Percentiles rank a stretch among this genome's conserved stretches.
Conservation (phyloP, 2,888 invertebrate genomes). For the Calephelis perditalis region DNA sequence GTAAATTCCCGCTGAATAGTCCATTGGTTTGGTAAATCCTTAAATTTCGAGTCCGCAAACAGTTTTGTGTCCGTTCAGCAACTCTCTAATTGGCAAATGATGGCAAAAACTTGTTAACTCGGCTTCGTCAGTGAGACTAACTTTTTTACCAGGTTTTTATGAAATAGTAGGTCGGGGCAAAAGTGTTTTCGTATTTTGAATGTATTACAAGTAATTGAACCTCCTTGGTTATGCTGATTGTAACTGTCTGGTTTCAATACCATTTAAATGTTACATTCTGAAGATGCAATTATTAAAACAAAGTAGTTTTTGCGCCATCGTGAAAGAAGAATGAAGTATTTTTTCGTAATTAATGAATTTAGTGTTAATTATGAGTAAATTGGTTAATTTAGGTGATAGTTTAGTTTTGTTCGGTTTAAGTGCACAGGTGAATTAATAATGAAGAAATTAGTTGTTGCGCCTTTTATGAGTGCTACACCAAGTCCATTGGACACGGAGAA, state of each 20-base stretch:
- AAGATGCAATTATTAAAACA: too few relatives aligned
- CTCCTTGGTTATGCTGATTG: too few relatives aligned
- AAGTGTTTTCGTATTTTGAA: too few relatives aligned
- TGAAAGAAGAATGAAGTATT: too few relatives aligned
- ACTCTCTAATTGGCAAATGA: slow-evolving; percentile 36
- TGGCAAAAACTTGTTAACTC: slow-evolving; percentile 3
- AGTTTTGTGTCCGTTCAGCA: slow-evolving; percentile 39
- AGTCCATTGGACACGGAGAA: not conserved
- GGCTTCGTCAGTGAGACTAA: not conserved
- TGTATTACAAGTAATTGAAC: too few relatives aligned
- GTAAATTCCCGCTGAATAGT: slow-evolving; percentile 29
- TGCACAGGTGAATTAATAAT: not conserved
- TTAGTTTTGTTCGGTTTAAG: too few relatives aligned
- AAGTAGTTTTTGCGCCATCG: too few relatives aligned
- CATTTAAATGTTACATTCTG: too few relatives aligned
- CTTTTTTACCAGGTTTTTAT: not conserved
- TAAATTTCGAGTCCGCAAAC: slow-evolving; percentile 46
- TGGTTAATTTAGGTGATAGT: too few relatives aligned
- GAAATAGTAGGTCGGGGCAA: not conserved
- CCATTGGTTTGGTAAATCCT: slow-evolving; percentile 38
- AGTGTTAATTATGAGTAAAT: too few relatives aligned
- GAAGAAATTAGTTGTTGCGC: not conserved
- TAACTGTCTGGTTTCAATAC: too few relatives aligned
- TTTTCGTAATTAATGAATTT: too few relatives aligned
- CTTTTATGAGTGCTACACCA: not conserved